Base-by-base conservation (phyloP, 1,140 invertebrate species). In the Dolichoris vasculosae region DNA sequence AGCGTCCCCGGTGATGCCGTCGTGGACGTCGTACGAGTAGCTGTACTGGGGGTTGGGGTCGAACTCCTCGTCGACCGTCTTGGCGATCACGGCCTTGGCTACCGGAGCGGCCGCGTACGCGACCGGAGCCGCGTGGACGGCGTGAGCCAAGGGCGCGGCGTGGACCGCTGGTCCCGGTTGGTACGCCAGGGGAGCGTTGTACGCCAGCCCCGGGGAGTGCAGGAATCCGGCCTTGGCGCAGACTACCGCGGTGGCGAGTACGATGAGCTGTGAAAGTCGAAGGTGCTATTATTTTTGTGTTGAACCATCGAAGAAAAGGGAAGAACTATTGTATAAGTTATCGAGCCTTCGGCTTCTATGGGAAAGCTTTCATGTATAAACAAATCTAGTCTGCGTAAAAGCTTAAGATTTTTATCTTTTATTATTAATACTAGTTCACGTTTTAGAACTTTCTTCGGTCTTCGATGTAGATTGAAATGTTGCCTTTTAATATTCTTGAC, bases 31-130 rank as follows among this genome's bases (percentile, higher is more conserved):
- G 89, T 95, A 95, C 46, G 93, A 92, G 87, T 92, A 95, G 87
- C 89, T 92, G 92, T 95, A 95, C 88, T 95, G 94, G 13, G 94
- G 94, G 84, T 93, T 91, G 11, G 94, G 93, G 88, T 95, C 94
- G 89, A 87, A 93, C 40, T 92, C 90, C 0, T 88, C 89, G 55
- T 92, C 91, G 11, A 92, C 90, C 23, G 89, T 81, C 77, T 91
- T 90, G 13, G 90, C 88, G 2, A 90, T 90, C 2, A 90, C 88
- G 64, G 88, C 88, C 81, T 89, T 87, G 63, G 88, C 89, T 0
- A 88, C 88, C 17, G 89, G 87, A 43, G 86, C 90, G 20, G 91
- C 87, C 20, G 92, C 88, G 80, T 91, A 90, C 30, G 87, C 87
- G 30, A 88, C 86, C 30, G 86, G 87, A 17, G 87, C 85, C 30